Evolutionary conservation across 2,888 invertebrate species (phyloP).

Genomic region (Drosophila histrio): DNA sequence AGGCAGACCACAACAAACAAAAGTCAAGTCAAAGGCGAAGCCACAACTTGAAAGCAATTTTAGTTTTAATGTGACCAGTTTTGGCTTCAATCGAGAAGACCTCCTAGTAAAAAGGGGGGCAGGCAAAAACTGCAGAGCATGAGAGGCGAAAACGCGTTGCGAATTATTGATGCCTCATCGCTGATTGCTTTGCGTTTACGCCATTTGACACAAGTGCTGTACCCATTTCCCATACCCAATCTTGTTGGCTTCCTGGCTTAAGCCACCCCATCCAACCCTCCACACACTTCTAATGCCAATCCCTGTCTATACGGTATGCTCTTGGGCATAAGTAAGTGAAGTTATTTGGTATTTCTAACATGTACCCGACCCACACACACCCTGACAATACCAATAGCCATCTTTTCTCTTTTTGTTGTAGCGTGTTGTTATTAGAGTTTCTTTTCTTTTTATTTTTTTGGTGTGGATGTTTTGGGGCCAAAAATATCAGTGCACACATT

Average conservation of each 20-base stretch:
- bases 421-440: conserved; percentile 52
- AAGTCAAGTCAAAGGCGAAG: conserved; percentile 59
- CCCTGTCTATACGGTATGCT: conserved; percentile 22
- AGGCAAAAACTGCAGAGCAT: no score
- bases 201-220: conserved; percentile 70
- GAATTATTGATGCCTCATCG: conserved; percentile 75
- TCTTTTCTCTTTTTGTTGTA: conserved; percentile 16
- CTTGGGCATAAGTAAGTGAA: conserved; percentile 66
- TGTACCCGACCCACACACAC: conserved; percentile 47
- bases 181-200: conserved; percentile 74
- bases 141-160: conserved; percentile 56
- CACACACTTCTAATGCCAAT: background rate
- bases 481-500: conserved; percentile 68
- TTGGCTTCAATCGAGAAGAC: background rate
- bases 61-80: conserved; percentile 69
- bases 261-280: background rate
- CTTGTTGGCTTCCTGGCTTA: conserved; percentile 29
- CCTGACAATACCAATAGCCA: conserved; percentile 14
- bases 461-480: conserved; percentile 4
- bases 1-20: conserved; percentile 53
- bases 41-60: conserved; percentile 53
- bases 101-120: no score
- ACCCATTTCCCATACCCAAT: conserved; percentile 20
- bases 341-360: conserved; percentile 74
- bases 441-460: conserved; percentile 8